Evolutionary conservation across 2,888 invertebrate genomes (phyloP).

Genomic region (Mongoloraphidia duomilia): DNA sequence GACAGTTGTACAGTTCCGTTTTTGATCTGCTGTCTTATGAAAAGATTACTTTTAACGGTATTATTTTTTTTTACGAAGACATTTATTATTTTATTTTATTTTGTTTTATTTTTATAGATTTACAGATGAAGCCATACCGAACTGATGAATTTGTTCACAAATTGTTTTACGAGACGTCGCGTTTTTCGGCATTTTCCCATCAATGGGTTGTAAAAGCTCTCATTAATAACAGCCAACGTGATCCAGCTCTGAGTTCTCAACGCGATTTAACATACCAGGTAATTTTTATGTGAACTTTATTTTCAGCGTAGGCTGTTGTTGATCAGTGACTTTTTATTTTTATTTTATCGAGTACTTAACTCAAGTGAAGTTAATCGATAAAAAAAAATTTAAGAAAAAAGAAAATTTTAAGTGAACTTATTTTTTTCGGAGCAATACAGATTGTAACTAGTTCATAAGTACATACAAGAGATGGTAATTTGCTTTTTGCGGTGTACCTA

Average conservation of each 20-base stretch:
- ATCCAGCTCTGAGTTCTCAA: conserved; percentile 79
- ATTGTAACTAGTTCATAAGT: no score
- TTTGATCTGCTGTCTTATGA: conserved; percentile 83
- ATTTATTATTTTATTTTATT: no score
- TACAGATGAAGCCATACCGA: conserved; percentile 88
- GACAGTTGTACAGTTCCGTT: conserved; percentile 60
- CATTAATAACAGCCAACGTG: conserved; percentile 80
- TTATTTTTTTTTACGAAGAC: conserved; percentile 15
- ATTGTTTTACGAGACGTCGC: conserved; percentile 83
- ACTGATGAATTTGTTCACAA: conserved; percentile 91
- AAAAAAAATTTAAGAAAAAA: no score
- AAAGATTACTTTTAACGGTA: conserved; percentile 87
- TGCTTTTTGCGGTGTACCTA: no score
- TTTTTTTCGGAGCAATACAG: no score
- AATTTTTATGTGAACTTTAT: conserved; percentile 6
- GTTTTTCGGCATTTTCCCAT: conserved; percentile 81
- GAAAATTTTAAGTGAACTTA: no score
- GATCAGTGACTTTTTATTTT: no score
- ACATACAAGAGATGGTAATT: no score
- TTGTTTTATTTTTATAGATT: conserved; percentile 41
- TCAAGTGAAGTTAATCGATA: no score
- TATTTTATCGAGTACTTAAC: no score
- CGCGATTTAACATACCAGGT: conserved; percentile 85
- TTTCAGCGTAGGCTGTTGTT: no score
- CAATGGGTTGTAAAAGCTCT: conserved; percentile 92